Base-by-base conservation (phyloP, 2,888 invertebrate species). In the Drosophila melanosoma region DNA sequence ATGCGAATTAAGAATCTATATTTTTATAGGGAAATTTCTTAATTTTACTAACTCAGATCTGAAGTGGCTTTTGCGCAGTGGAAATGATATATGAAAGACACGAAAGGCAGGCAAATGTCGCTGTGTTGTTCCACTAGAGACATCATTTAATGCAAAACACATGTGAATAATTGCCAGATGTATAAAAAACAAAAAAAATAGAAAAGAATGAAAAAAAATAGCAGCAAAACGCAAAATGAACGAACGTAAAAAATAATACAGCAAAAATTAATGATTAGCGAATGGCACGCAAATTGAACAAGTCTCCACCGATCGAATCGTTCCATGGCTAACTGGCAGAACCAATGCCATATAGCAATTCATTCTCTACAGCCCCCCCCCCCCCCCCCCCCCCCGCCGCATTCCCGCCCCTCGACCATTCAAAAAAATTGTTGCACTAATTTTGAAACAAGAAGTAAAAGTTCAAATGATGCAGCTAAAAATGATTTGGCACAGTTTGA, bases 401-500 rank as follows among this genome's bases (percentile, higher is more conserved):
- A 26, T 26, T 26, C 23, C 33, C 35, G 11, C 11, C 12, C n/a
- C 56, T 3, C 11, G n/a, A 3, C 23, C 29, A 1, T 7, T 7
- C 32, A 35, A 15, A 63, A 57, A 36, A 51, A 53, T 52, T 53
- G 63, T 64, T 75, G 71, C 71, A 76, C 58, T 76, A 65, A 76
- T 76, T 76, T 71, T 71, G 53, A 57, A 32, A 38, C 38, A 60
- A 51, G 42, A 67, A 67, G 56, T 69, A 36, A 32, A 68, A 66
- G 60, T 23, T 8, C 7, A 79, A 69, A 62, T 72, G 72, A 57
- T 89, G 90, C 90, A 85, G 83, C 85, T 76, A 80, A 78, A 74
- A 80, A 62, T 68, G 83, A 89, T 86, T 90, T 90, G 86, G 79
- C 90, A 90, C 86, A 90, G 86, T 87, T 88, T 88, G 86, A 72